phyloP scores from a whole-genome alignment of 2,888 invertebrate genomes.

The Cheilosia pagana region DNA sequence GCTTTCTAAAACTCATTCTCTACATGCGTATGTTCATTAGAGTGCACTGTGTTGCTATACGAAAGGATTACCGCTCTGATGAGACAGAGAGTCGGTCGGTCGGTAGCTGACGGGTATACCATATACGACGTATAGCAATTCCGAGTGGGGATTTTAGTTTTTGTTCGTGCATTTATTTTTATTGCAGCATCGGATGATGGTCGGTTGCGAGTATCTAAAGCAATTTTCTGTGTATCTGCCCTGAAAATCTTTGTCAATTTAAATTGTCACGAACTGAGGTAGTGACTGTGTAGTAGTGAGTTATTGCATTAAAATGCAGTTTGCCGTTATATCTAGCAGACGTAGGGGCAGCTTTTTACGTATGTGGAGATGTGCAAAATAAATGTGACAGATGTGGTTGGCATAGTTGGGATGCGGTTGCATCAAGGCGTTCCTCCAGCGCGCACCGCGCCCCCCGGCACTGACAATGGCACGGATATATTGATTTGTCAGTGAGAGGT shows the following conservation, averaged over 20 bases:
- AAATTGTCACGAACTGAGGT: slow-evolving; percentile 68
- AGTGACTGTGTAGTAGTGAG: slow-evolving; percentile 45
- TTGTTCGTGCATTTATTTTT: slow-evolving; percentile 36
- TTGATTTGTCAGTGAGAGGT: slow-evolving; percentile 19
- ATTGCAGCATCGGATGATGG: slow-evolving; percentile 27
- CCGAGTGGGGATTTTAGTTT: slow-evolving; percentile 33
- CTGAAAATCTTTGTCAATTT: slow-evolving; percentile 67
- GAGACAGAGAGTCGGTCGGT: slow-evolving; percentile 7
- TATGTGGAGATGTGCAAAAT: slow-evolving; percentile 39
- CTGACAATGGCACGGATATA: slow-evolving; percentile 36
- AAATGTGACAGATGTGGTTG: slow-evolving; percentile 68
- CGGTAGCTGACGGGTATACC: background rate
- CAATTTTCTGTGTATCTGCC: slow-evolving; percentile 47
- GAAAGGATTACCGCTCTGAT: slow-evolving; percentile 58
- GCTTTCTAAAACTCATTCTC: slow-evolving; percentile 66
- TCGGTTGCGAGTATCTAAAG: slow-evolving; percentile 48
- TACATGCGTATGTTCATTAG: slow-evolving; percentile 68
- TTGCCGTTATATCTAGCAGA: slow-evolving; percentile 17
- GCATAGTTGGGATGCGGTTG: slow-evolving; percentile 53
- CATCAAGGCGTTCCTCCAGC: slow-evolving; percentile 24
- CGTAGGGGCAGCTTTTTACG: background rate
- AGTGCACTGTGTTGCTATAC: slow-evolving; percentile 41
- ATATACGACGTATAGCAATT: background rate
- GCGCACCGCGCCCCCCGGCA: background rate
- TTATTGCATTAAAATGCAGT: slow-evolving; percentile 60